Evolutionary conservation across 2,888 invertebrate species (phyloP).

Genomic region (Synanthedon tipuliformis): DNA sequence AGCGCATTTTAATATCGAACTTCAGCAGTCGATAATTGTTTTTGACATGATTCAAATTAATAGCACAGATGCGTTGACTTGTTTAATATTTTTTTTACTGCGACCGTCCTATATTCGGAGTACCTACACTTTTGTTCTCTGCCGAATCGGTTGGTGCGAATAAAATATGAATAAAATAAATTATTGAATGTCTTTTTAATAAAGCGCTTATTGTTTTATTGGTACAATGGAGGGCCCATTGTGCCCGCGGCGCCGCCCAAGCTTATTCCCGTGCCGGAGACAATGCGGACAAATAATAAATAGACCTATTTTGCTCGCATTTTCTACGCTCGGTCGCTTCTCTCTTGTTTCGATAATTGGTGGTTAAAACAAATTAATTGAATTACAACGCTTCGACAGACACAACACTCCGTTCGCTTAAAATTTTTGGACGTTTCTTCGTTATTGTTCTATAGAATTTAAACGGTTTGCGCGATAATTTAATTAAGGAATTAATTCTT

Average conservation of each 20-base stretch:
- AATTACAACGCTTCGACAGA: conserved; percentile 55
- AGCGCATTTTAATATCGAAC: too few relatives aligned
- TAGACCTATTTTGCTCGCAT: conserved; percentile 60
- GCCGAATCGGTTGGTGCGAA: conserved; percentile 36
- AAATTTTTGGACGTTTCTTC: conserved; percentile 47
- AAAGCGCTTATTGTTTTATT: conserved; percentile 64
- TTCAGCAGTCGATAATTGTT: too few relatives aligned
- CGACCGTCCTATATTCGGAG: conserved; percentile 22
- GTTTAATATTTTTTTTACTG: neutral
- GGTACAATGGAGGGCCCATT: conserved; percentile 51
- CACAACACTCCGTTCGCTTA: conserved; percentile 46
- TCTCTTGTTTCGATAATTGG: conserved; percentile 59
- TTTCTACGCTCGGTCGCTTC: conserved; percentile 59
- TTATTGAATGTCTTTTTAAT: conserved; percentile 70
- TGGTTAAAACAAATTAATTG: conserved; percentile 61
- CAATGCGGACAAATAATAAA: conserved; percentile 63
- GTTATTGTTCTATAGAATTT: conserved; percentile 32
- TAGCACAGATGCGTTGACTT: too few relatives aligned
- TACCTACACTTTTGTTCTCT: conserved; percentile 42
- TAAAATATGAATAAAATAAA: conserved; percentile 67
- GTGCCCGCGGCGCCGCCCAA: conserved; percentile 50
- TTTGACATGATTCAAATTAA: too few relatives aligned
- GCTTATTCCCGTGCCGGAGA: conserved; percentile 32
- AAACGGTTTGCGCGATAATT: conserved; percentile 28
- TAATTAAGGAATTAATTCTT: neutral